phyloP scores from a whole-genome alignment of 2,888 invertebrate genomes.

The Leistus spinibarbis region DNA sequence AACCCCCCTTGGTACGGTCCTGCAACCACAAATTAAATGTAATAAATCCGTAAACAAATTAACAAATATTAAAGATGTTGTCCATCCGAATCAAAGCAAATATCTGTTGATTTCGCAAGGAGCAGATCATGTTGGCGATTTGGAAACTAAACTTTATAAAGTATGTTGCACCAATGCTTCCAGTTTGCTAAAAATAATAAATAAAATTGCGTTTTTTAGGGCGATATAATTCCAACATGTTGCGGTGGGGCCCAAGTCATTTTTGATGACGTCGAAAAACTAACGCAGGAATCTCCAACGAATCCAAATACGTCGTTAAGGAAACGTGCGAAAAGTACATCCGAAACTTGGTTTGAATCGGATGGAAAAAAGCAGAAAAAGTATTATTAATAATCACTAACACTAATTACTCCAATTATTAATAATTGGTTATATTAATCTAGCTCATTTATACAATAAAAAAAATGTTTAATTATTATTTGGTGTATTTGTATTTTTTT shows the following conservation, averaged over 20 bases:
- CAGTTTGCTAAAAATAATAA: background rate
- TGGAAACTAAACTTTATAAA: constrained; percentile 74
- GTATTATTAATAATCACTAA: background rate
- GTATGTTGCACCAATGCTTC: constrained; percentile 25
- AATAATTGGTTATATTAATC: too few relatives aligned
- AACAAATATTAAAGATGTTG: constrained; percentile 77
- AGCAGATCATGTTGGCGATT: constrained; percentile 87
- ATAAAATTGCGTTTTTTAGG: constrained; percentile 11
- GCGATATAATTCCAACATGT: constrained; percentile 90
- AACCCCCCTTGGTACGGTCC: constrained; percentile 84
- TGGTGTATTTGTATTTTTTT: too few relatives aligned
- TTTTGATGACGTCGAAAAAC: constrained; percentile 91
- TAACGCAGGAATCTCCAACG: constrained; percentile 78
- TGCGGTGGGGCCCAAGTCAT: constrained; percentile 96
- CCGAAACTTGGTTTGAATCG: background rate
- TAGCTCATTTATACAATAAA: too few relatives aligned
- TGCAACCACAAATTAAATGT: constrained; percentile 83
- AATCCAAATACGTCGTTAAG: background rate
- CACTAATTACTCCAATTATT: too few relatives aligned
- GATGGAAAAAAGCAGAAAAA: background rate
- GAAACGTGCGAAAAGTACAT: background rate
- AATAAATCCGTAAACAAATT: constrained; percentile 85
- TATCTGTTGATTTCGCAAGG: constrained; percentile 94
- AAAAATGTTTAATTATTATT: too few relatives aligned
- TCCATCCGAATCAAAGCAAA: constrained; percentile 71